These are phyloP conservation scores for Lepus townsendii DNA, from an alignment of 2,797 vertebrate genomes.

Conservation along the genomic window DNA sequence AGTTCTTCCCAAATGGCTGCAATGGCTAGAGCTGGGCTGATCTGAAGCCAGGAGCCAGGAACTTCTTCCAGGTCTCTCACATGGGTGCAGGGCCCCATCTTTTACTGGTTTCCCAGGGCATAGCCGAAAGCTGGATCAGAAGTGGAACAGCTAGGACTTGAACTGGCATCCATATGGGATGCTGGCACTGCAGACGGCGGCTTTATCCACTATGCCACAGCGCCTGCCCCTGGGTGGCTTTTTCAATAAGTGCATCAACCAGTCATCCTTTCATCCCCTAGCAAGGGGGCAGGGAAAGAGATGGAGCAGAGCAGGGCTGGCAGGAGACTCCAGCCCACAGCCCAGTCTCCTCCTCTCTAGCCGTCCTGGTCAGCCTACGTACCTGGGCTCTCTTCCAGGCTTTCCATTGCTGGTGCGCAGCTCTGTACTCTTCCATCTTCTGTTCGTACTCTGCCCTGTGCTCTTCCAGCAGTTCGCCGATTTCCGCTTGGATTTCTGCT, in stretches of 20 bases:
- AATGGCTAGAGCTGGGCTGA: no score
- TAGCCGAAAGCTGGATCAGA: no score
- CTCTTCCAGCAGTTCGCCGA: slow-evolving; percentile 93
- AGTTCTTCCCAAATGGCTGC: no score
- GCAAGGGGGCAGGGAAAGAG: neutral
- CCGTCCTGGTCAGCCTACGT: neutral
- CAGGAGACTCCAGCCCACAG: neutral
- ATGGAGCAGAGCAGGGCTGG: neutral
- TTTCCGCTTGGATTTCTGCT: slow-evolving; percentile 94
- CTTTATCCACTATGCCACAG: no score
- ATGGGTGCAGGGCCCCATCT: no score
- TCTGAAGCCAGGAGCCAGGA: no score
- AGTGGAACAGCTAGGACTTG: no score
- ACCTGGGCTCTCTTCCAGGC: slow-evolving; percentile 94
- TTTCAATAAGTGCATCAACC: neutral
- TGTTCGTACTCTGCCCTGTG: slow-evolving; percentile 91
- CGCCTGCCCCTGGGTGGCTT: neutral
- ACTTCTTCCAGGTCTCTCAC: no score
- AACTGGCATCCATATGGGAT: no score
- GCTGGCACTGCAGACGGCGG: no score
- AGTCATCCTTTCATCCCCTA: neutral
- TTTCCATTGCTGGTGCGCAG: slow-evolving; percentile 93
- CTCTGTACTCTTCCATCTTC: slow-evolving; percentile 91
- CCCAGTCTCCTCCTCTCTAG: neutral
- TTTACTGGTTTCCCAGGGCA: no score